Evolutionary conservation across 2,113 vertebrate genomes (phyloP), one percentile per base, ranked within the genome.

Genomic region (Cynoglossus semilaevis): DNA sequence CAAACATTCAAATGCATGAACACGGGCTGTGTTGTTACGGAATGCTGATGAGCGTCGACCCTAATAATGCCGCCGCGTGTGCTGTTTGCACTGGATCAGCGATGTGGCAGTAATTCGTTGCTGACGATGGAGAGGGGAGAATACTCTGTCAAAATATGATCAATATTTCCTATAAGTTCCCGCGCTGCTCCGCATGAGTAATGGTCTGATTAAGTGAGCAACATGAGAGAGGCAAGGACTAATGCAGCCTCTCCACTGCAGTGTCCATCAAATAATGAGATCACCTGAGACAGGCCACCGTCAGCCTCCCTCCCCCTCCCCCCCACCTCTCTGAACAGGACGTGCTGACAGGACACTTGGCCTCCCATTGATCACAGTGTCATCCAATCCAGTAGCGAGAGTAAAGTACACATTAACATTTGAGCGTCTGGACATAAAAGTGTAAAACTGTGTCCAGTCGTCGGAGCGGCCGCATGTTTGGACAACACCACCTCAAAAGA

Each of bases 261-360:
- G 74, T 83, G 86, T 86, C 83, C 79, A 79, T 89, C 85, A 89
- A 87, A 87, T 83, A 77, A 87, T 85, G 75, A 87, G 84, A 87
- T 87, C 78, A 86, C 72, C 81, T 71, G 60, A 81, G 82, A 85
- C 82, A 84, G 22, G 77, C 76, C 72, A 44, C 62, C 47, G 54
- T 80, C 74, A 51, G 45, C 15, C 38, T 51, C 46, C 42, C 8
- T 46, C n/a, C 53, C 10, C 34, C 15, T 9, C 48, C n/a, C n/a
- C n/a, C n/a, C n/a, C n/a, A n/a, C 11, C 46, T 44, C 8, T 51
- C 16, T n/a, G 11, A 69, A 81, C 75, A 75, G 65, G 79, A 79
- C 55, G 35, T 86, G 86, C 86, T 86, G 86, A 89, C 84, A 82
- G 74, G 72, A 86, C 85, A 76, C 69, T 82, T 81, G 78, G 69